These are phyloP conservation scores for Dicrostonyx torquatus DNA, from an alignment of 2,797 vertebrate genomes.

Conservation along the genomic window DNA sequence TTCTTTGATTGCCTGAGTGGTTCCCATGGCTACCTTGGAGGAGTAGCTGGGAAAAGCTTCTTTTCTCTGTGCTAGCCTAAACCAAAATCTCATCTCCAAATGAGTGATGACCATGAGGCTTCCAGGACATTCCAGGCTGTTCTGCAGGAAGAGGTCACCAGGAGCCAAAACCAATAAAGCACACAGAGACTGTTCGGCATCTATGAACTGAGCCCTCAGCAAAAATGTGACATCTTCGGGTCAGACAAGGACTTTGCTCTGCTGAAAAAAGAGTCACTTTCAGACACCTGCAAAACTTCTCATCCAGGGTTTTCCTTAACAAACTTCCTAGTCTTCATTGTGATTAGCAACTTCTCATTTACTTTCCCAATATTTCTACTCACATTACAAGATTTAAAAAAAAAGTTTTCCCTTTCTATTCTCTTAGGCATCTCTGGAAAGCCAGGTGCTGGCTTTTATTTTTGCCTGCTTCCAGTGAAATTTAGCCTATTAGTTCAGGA, in stretches of 20 bases:
- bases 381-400: neutral
- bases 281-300: conserved; percentile 80
- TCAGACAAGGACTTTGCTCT: conserved; percentile 80
- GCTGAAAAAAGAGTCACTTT: conserved; percentile 81
- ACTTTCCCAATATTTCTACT: conserved; percentile 72
- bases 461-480: conserved; percentile 4
- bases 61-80: conserved; percentile 72
- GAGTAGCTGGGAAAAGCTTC: conserved; percentile 64
- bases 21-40: conserved; percentile 65
- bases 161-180: conserved; percentile 87
- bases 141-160: conserved; percentile 85
- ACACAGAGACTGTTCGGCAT: conserved; percentile 79
- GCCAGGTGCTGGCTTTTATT: neutral
- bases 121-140: conserved; percentile 83
- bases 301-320: conserved; percentile 68
- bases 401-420: neutral
- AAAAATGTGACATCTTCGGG: conserved; percentile 82
- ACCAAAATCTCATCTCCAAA: conserved; percentile 79
- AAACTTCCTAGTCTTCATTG: conserved; percentile 2
- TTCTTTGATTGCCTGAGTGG: conserved; percentile 76
- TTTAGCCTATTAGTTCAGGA: conserved; percentile 49
- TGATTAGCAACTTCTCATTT: conserved; percentile 64
- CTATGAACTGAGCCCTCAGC: conserved; percentile 81
- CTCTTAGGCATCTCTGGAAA: neutral
- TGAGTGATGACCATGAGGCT: conserved; percentile 82